Evolutionary conservation across 2,797 vertebrate species (phyloP), one percentile per base, ranked within the genome.

Genomic region (Acanthiza pusilla): DNA sequence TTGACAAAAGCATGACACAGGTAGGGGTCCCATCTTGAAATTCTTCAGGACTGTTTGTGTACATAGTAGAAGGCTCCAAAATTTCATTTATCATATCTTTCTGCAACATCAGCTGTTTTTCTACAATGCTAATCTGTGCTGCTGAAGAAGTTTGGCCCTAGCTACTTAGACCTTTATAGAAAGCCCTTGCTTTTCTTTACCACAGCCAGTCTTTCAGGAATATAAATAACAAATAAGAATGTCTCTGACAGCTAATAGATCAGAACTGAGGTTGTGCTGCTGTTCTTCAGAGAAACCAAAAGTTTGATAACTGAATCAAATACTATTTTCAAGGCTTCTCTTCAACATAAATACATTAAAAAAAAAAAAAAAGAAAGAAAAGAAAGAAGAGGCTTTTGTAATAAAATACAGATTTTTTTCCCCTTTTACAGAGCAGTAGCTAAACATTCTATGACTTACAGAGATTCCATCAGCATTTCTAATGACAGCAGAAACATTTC

Each of bases 401-500:
- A 97, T 95, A 95, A 85, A 97, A 96, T 89, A 73, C 45, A 76
- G 57, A 82, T 85, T 96, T 11, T 96, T 43, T 83, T 94, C 70
- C 70, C 57, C 36, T 88, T 97, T 97, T 93, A 83, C 85, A 95
- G 85, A 94, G 72, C 36, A 85, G 66, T 85, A 96, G 94, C 89
- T 77, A 80, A 95, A 86, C 90, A 62, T 97, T 97, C 95, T 96
- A 76, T 93, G 91, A 96, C 91, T 97, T 97, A 94, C 91, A 92
- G 80, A 90, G 83, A 96, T 90, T 90, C 76, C 89, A 95, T 96
- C 93, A 95, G 72, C 75, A 58, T 96, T 97, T 97, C 85, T 94
- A 95, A 96, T 92, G 92, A 94, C 66, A 96, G 93, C 72, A 97
- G 92, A 97, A 97, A 81, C 88, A 94, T 96, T 96, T 97, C 66